Percentiles rank a stretch among this genome's conserved stretches.
Evolutionary conservation across 2,113 vertebrate species (phyloP).

Genomic region (Etheostoma spectabile): DNA sequence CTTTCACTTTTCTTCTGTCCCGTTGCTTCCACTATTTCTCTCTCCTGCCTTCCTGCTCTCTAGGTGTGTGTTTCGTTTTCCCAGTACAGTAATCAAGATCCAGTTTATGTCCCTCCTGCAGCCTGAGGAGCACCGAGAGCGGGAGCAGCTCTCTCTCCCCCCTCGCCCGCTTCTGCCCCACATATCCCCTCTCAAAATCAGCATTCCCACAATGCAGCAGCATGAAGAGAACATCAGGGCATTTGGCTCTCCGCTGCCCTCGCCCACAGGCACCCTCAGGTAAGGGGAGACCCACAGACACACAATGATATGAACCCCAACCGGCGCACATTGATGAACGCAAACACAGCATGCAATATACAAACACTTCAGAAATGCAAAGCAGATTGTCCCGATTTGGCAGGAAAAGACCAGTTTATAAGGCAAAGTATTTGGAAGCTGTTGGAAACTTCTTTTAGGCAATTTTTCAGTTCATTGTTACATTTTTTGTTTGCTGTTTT

Average conservation of each 20-base stretch:
- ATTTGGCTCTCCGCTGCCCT: constrained; percentile 92
- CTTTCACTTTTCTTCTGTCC: background rate
- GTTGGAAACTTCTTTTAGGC: background rate
- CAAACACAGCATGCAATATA: background rate
- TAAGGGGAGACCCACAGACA: constrained; percentile 59
- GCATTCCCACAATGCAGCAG: constrained; percentile 89
- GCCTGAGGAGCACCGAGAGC: constrained; percentile 86
- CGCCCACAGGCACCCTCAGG: constrained; percentile 98
- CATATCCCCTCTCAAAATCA: constrained; percentile 97
- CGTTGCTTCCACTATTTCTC: background rate
- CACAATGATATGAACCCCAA: background rate
- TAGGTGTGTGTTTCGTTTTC: constrained; percentile 97
- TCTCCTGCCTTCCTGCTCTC: background rate
- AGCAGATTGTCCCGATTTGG: background rate
- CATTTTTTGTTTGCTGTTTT: too few species aligned
- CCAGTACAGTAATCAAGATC: constrained; percentile 98
- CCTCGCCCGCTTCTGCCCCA: constrained; percentile 92
- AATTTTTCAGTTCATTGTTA: background rate
- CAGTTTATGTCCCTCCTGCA: constrained; percentile 93
- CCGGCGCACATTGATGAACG: background rate
- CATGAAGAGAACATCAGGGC: constrained; percentile 92
- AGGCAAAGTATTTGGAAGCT: background rate
- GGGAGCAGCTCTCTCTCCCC: constrained; percentile 88
- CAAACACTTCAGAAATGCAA: background rate
- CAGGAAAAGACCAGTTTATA: background rate